A percentile compares a stretch with the other conserved stretches of the same genome.
Evolutionary conservation across 2,888 invertebrate genomes (phyloP).

Genomic region (Thysanoteuthis rhombus): DNA sequence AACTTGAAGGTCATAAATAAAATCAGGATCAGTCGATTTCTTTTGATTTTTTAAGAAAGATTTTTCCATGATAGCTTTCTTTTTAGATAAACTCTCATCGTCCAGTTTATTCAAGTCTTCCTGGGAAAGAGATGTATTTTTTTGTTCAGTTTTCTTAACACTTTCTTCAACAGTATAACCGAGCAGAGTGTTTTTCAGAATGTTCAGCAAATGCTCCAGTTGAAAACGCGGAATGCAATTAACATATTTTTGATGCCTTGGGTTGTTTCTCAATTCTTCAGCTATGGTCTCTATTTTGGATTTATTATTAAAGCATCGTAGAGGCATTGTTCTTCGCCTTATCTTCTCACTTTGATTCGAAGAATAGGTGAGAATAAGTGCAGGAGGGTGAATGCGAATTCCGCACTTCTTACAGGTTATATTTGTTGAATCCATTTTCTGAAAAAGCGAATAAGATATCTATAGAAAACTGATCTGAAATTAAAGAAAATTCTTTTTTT

Average conservation of each 20-base stretch:
- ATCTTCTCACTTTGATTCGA: slow-evolving; percentile 55
- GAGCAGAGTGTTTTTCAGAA: slow-evolving; percentile 68
- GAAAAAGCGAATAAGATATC: not conserved
- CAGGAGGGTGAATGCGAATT: slow-evolving; percentile 66
- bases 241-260: slow-evolving; percentile 66
- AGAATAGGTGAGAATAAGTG: slow-evolving; percentile 64
- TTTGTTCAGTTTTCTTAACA: slow-evolving; percentile 58
- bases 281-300: slow-evolving; percentile 64
- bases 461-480: too few relatives aligned
- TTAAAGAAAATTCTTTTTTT: too few relatives aligned
- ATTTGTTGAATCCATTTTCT: not conserved
- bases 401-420: slow-evolving; percentile 59
- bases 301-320: slow-evolving; percentile 68
- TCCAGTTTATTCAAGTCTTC: slow-evolving; percentile 70
- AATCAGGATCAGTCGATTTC: slow-evolving; percentile 69
- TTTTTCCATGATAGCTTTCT: slow-evolving; percentile 70
- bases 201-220: slow-evolving; percentile 68
- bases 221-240: slow-evolving; percentile 64
- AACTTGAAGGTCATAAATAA: slow-evolving; percentile 70
- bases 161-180: slow-evolving; percentile 67
- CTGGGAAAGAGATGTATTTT: slow-evolving; percentile 68
- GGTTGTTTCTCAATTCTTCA: slow-evolving; percentile 61
- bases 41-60: slow-evolving; percentile 68
- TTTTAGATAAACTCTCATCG: slow-evolving; percentile 66
- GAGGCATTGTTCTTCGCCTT: slow-evolving; percentile 69